A percentile compares a stretch with the other conserved stretches of the same genome.
These are phyloP conservation scores for Caenorhabditis inopinata DNA, from an alignment of 1,140 invertebrate species.

Conservation along the genomic window DNA sequence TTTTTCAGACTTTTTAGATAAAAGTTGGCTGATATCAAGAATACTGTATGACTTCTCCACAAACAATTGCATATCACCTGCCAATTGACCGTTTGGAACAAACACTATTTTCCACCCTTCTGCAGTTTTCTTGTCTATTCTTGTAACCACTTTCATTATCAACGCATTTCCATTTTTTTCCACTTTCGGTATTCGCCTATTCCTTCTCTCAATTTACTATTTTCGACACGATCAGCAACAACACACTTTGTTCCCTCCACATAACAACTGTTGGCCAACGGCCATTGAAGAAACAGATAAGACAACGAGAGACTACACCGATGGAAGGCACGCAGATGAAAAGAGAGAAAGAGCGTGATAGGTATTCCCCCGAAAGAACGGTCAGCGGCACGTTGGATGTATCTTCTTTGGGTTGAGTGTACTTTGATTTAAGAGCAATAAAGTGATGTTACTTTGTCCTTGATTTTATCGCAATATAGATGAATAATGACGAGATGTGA, in stretches of 20 bases:
- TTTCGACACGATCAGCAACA: neutral
- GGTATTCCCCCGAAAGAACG: constrained; percentile 33
- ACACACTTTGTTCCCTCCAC: constrained; percentile 4
- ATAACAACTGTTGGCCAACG: constrained; percentile 5
- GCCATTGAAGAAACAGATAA: neutral
- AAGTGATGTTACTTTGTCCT: neutral
- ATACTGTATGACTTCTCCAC: no score
- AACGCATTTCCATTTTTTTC: no score
- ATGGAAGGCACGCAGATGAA: neutral
- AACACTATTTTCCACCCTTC: no score
- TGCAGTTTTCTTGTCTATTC: no score
- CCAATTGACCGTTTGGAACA: no score
- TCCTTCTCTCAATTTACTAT: neutral
- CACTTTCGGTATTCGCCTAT: no score
- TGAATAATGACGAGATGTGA: neutral
- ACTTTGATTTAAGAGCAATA: constrained; percentile 10
- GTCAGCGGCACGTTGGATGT: constrained; percentile 17
- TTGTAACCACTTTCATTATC: no score
- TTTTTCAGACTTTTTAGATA: no score
- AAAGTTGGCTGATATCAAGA: no score
- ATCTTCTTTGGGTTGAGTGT: neutral
- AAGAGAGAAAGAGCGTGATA: constrained; percentile 4
- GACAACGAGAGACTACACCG: neutral
- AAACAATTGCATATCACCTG: no score
- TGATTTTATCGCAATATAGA: neutral